phyloP scores from a whole-genome alignment of 2,888 invertebrate genomes.

The Linnaemya tessellans region DNA sequence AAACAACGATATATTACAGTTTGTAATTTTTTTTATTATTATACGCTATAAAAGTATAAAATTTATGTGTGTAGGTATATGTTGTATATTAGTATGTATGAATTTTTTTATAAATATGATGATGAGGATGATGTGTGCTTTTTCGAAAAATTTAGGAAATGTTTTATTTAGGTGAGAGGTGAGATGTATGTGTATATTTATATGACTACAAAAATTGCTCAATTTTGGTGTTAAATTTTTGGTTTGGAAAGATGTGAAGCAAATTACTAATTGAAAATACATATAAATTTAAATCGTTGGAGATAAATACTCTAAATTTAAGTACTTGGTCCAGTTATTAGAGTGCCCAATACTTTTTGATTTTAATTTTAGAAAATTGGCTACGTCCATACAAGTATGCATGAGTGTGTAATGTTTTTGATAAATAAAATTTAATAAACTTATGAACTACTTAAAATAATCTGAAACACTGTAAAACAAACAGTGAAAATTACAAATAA shows the following conservation, averaged over 20 bases:
- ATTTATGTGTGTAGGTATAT: conserved; percentile 32
- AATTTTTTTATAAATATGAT: conserved; percentile 57
- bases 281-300: background rate
- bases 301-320: background rate
- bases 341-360: background rate
- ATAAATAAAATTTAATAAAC: conserved; percentile 5
- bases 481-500: conserved; percentile 47
- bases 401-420: background rate
- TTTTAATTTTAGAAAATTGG: background rate
- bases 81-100: conserved; percentile 43
- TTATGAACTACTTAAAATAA: conserved; percentile 80
- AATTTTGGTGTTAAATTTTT: conserved; percentile 53
- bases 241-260: conserved; percentile 37
- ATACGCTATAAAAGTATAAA: conserved; percentile 66
- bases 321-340: conserved; percentile 21
- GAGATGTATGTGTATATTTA: background rate
- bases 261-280: conserved; percentile 5
- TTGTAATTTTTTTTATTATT: conserved; percentile 40
- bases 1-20: conserved; percentile 8
- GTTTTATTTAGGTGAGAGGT: conserved; percentile 7
- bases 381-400: too few species aligned
- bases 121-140: conserved; percentile 57
- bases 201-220: conserved; percentile 33
- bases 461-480: conserved; percentile 79
- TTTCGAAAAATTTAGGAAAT: conserved; percentile 24